These are phyloP conservation scores for Murina feae DNA, from an alignment of 2,113 vertebrate species.

Conservation along the genomic window DNA sequence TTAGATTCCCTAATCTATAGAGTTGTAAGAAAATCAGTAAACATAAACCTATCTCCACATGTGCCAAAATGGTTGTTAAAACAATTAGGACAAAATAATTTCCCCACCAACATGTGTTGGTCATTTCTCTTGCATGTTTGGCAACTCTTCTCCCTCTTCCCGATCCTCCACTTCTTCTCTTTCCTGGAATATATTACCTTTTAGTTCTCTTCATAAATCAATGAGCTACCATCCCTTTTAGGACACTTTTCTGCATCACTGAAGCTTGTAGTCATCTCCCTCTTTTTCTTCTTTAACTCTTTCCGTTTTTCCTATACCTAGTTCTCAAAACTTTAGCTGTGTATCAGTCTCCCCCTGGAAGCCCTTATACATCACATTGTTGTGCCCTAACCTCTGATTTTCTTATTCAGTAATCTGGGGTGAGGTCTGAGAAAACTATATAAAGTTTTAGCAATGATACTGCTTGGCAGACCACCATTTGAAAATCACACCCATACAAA, in stretches of 20 bases:
- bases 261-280: not conserved
- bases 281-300: not conserved
- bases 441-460: not conserved
- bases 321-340: not conserved
- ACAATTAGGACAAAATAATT: not conserved
- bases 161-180: rapidly evolving
- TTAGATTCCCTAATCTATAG: not conserved
- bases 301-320: not conserved
- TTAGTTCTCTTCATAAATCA: not conserved
- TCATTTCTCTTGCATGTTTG: not conserved
- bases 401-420: not conserved
- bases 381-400: not conserved
- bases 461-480: not conserved
- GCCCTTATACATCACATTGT: not conserved
- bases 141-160: not conserved
- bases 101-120: not conserved
- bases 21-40: not conserved
- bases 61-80: not conserved
- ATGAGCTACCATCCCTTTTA: not conserved
- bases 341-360: not conserved
- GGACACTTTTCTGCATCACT: not conserved
- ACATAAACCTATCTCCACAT: not conserved
- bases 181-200: not conserved
- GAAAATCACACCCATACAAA: not conserved
- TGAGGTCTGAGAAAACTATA: not conserved